These are phyloP conservation scores for Drosophila mettleri DNA, from an alignment of 2,888 invertebrate genomes.

Conservation along the genomic window DNA sequence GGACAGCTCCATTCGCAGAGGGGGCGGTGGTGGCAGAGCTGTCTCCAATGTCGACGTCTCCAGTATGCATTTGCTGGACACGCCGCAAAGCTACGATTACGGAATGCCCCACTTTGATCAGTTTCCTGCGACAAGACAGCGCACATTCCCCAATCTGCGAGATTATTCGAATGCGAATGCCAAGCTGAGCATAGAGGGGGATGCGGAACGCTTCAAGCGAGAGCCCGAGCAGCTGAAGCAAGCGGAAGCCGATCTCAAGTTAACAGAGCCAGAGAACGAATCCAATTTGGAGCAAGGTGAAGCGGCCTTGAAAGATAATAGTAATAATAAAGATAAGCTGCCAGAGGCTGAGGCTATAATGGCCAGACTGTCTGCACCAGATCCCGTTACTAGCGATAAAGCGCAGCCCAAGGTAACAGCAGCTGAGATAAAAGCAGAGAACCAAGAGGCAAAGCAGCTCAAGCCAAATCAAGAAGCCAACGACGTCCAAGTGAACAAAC, in stretches of 20 bases:
- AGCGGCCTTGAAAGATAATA: neutral
- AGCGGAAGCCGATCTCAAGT: neutral
- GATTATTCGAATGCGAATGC: constrained; percentile 44
- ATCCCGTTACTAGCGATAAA: neutral
- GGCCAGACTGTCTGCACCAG: constrained; percentile 8
- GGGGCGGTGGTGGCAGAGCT: neutral
- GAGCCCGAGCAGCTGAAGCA: constrained; percentile 19
- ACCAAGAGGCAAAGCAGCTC: neutral
- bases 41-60: neutral
- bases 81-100: constrained; percentile 57
- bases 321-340: neutral
- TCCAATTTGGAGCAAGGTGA: neutral
- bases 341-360: constrained; percentile 9
- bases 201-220: constrained; percentile 43
- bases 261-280: neutral
- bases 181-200: constrained; percentile 12
- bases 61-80: constrained; percentile 14
- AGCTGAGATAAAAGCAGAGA: constrained; percentile 1
- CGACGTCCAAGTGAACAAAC: no score
- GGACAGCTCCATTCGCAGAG: neutral
- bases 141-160: constrained; percentile 28
- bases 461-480: no score
- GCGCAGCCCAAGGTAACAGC: neutral
- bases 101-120: constrained; percentile 44
- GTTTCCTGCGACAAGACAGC: constrained; percentile 30